Conservation (phyloP, 2,888 invertebrate species). For the Lucinisca nassula region DNA sequence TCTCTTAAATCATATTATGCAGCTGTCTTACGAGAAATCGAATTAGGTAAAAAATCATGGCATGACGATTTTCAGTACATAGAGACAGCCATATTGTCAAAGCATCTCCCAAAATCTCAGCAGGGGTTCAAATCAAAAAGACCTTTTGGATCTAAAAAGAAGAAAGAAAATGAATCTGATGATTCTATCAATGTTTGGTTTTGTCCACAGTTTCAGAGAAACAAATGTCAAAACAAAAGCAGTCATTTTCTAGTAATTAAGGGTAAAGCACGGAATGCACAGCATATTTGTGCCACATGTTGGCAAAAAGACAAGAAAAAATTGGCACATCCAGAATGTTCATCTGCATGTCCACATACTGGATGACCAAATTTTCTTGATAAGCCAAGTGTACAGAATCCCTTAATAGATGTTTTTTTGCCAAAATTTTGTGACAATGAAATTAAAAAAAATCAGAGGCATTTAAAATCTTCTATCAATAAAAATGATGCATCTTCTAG, state of each 20-base stretch:
- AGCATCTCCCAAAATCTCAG: neutral
- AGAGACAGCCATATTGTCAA: slow-evolving; percentile 3
- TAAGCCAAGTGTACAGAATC: too few species aligned
- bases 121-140: neutral
- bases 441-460: too few species aligned
- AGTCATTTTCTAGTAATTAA: neutral
- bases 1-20: slow-evolving; percentile 27
- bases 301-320: neutral
- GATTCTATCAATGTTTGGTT: neutral
- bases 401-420: too few species aligned
- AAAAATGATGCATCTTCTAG: too few species aligned
- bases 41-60: slow-evolving; percentile 10
- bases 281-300: neutral
- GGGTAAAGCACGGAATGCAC: neutral
- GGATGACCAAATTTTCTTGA: too few species aligned
- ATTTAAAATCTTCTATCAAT: too few species aligned
- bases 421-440: too few species aligned
- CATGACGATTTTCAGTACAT: slow-evolving; percentile 18
- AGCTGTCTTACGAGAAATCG: slow-evolving; percentile 21
- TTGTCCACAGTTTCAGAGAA: neutral
- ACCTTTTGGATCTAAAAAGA: neutral
- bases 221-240: neutral
- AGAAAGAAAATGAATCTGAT: neutral
- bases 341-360: neutral
- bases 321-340: neutral